phyloP scores from a whole-genome alignment of 2,888 invertebrate species.

The Caenorhabditis drosophilae region DNA sequence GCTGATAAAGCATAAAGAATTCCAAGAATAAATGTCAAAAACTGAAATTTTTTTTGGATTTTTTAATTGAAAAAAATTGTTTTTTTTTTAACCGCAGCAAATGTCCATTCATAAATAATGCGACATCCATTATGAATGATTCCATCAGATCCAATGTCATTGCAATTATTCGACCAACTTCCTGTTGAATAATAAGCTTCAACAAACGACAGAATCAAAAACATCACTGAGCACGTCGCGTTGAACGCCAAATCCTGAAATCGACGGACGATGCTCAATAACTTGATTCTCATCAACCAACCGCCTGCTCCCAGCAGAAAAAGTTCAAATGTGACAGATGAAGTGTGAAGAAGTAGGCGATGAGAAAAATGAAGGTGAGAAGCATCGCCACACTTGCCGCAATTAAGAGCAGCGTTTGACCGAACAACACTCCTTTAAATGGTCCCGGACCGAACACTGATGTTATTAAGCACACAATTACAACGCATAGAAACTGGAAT shows the following conservation, averaged over 20 bases:
- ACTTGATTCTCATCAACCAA: conserved; percentile 6
- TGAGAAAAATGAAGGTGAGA: conserved; percentile 64
- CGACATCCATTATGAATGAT: conserved; percentile 66
- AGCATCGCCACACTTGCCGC: conserved; percentile 62
- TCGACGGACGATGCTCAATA: neutral
- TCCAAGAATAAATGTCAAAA: conserved; percentile 23
- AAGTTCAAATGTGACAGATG: conserved; percentile 61
- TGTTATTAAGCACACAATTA: conserved; percentile 60
- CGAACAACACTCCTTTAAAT: conserved; percentile 65
- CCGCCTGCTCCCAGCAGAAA: conserved; percentile 64
- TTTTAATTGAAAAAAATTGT: conserved; percentile 1
- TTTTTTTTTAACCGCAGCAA: conserved; percentile 64
- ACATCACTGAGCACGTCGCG: conserved; percentile 48
- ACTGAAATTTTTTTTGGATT: conserved; percentile 7
- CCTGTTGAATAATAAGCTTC: conserved; percentile 67
- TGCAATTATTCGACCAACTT: conserved; percentile 68
- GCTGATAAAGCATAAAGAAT: conserved; percentile 40
- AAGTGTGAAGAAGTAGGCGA: conserved; percentile 65
- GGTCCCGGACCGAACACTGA: conserved; percentile 68
- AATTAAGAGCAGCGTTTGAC: conserved; percentile 63
- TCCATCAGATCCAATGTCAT: conserved; percentile 64
- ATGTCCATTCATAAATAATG: conserved; percentile 65
- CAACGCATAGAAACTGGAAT: conserved; percentile 56
- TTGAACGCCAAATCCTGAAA: conserved; percentile 62
- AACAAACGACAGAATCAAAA: conserved; percentile 56